A percentile compares a stretch with the other conserved stretches of the same genome.
Conservation (phyloP, 2,888 invertebrate genomes). For the Eutolmus rufibarbis region DNA sequence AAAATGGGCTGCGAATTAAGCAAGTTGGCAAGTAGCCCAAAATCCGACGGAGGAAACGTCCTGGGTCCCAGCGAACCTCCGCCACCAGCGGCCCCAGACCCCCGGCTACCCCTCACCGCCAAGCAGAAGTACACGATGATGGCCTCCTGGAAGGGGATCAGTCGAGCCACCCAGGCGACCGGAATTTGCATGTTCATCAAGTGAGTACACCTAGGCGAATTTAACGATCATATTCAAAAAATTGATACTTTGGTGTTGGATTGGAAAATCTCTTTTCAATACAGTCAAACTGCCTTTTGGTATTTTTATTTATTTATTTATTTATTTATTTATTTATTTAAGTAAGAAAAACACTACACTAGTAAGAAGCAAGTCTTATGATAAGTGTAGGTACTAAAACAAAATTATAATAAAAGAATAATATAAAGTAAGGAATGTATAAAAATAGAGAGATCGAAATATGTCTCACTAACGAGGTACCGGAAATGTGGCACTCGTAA, state of each 20-base stretch:
- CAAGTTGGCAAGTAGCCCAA: conserved; percentile 68
- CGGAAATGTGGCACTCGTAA: too few relatives aligned
- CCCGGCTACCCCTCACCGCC: conserved; percentile 81
- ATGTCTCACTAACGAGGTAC: too few relatives aligned
- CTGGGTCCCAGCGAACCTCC: conserved; percentile 68
- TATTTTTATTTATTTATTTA: too few relatives aligned
- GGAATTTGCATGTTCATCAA: conserved; percentile 91
- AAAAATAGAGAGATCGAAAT: too few relatives aligned
- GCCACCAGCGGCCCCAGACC: conserved; percentile 76
- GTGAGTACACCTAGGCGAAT: conserved; percentile 67
- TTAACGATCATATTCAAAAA: background rate
- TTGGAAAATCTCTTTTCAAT: too few relatives aligned
- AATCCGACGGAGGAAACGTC: conserved; percentile 56
- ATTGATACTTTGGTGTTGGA: background rate
- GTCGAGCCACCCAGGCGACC: conserved; percentile 86
- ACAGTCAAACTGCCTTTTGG: too few relatives aligned
- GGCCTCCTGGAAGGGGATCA: conserved; percentile 91
- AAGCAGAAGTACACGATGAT: conserved; percentile 88
- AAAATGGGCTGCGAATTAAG: conserved; percentile 81
- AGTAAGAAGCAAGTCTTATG: too few relatives aligned
- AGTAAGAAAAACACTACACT: too few relatives aligned
- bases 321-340: too few relatives aligned
- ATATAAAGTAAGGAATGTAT: too few relatives aligned
- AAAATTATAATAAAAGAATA: too few relatives aligned
- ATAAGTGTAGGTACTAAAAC: too few relatives aligned